Evolutionary conservation across 2,888 invertebrate species (phyloP).

Genomic region (Micoletzkya japonica): DNA sequence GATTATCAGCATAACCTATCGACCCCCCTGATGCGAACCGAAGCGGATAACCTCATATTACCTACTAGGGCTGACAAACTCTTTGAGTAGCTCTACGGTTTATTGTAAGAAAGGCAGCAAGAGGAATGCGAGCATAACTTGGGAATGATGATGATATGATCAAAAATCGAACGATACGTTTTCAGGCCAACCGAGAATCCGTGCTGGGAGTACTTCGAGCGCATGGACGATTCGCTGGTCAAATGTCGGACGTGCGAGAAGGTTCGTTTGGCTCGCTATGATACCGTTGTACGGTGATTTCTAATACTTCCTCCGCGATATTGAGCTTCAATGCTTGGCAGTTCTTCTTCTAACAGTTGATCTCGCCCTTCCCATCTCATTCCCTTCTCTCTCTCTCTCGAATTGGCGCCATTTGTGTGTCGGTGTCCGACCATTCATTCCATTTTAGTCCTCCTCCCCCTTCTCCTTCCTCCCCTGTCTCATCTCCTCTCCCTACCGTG

Average conservation of each 20-base stretch:
- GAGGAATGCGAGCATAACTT: no score
- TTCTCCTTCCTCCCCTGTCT: background rate
- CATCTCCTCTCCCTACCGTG: background rate
- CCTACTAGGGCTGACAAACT: no score
- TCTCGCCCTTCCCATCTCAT: conserved; percentile 1
- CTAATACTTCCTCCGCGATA: no score
- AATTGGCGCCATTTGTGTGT: background rate
- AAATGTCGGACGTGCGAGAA: conserved; percentile 45
- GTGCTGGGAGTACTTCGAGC: conserved; percentile 47
- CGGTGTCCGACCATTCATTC: background rate
- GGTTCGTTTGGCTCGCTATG: conserved; percentile 28
- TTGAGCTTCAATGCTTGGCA: no score
- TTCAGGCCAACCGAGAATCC: conserved; percentile 49
- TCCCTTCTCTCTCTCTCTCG: background rate
- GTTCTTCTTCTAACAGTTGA: no score
- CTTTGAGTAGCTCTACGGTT: no score
- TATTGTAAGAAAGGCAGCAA: no score
- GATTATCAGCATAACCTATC: no score
- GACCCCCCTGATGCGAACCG: no score
- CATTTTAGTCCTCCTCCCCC: background rate
- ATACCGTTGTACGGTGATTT: background rate
- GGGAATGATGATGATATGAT: no score
- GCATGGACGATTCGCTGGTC: conserved; percentile 47
- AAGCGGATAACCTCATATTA: no score
- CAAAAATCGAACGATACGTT: no score